Base-by-base conservation (phyloP, 1,140 invertebrate genomes). In the Hylaeus anthracinus region DNA sequence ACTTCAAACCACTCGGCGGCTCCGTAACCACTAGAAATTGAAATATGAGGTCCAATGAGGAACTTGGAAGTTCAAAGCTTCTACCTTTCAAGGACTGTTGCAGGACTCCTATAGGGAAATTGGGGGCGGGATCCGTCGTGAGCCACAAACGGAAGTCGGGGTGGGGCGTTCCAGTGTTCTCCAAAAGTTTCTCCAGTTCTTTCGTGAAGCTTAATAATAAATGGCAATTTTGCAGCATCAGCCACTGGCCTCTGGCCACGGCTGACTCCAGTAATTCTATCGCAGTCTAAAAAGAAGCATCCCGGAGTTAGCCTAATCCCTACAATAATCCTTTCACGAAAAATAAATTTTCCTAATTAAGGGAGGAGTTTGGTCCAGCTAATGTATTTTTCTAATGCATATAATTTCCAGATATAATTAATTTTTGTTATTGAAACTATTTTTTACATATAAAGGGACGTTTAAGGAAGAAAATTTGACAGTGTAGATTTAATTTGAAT, bases 161-260 rank as follows among this genome's bases (percentile, higher is more conserved):
- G 94, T 98, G 97, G 1, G 97, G 97, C 86, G 96, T 96, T 63
- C 93, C 95, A 72, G 97, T 94, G 85, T 96, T 94, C 84, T 98
- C 97, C 60, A 98, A 91, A 80, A 96, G 94, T 89, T 98, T 98
- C 91, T 98, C 97, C 64, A 98, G 91, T 63, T 96, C 95, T 43
- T 95, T 95, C 0, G 98, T 94, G 93, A 98, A 98, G n/a, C 94
- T 94, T 0, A 98, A 93, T 8, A 98, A 91, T 72, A 98, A 94
- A 90, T 99, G 98, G 84, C 98, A 98, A 91, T 98, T 98, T 93
- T 98, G 97, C 43, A 98, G 93, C 94, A 98, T 97, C 37, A 98
- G 90, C 98, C 98, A 98, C 86, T 97, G 96, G 1, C 98, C 98
- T 89, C 96, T 95, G 0, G 94, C 93, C 2, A 97, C 95, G 0